Base-by-base conservation (phyloP, 2,797 vertebrate species). In the Eospalax fontanierii region DNA sequence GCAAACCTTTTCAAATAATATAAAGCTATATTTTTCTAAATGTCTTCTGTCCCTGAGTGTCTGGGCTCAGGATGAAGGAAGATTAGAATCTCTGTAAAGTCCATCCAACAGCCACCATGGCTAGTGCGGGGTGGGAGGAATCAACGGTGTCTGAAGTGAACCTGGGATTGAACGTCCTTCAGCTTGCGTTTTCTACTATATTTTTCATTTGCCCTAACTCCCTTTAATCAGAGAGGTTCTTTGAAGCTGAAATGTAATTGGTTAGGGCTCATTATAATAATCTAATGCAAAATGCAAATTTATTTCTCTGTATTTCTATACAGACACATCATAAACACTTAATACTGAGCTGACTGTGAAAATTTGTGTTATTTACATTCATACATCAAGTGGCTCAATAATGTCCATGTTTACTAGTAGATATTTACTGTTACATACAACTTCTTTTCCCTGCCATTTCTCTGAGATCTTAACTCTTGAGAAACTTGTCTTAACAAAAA, bases 61-160 rank as follows among this genome's bases (percentile, higher is more conserved):
- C 74, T 92, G 21, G 6, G 22, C 70, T 95, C 54, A 76, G 43
- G 59, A 94, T 83, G 90, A 66, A 93, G 33, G 28, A 50, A 87
- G n/a, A 91, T 88, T 79, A 93, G 94, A 94, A 89, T 90, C 82
- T 93, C 63, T 74, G 43, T 63, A 59, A 94, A 92, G 83, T 68
- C 16, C 14, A 71, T 71, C 33, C 9, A 65, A 35, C 59, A 75
- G 57, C 54, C 43, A 46, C 74, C 54, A 63, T 1, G 79, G 22
- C 43, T 73, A 30, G 54, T 30, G 21, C 19, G 61, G 84, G 12
- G 24, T 24, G 57, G 84, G 15, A 19, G 28, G 79, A 90, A 84
- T 63, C 66, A 83, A 90, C 87, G 46, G 28, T 43, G 6, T 86
- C 79, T 86, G 65, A 95, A 90, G 66, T 88, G 84, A 74, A 46